Evolutionary conservation across 2,113 vertebrate species (phyloP).

Genomic region (Pterocles orientalis): DNA sequence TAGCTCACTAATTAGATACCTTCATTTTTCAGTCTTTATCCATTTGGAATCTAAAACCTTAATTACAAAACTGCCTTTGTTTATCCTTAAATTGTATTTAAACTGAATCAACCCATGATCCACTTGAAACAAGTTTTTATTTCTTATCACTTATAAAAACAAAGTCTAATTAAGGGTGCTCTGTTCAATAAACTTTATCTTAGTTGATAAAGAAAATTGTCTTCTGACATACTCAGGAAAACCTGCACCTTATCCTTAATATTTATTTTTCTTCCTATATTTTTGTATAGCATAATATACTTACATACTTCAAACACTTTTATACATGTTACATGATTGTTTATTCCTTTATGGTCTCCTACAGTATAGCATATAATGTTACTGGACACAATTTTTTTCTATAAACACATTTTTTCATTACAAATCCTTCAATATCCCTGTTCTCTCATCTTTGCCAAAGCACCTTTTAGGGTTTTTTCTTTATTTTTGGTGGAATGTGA

Average conservation of each 20-base stretch:
- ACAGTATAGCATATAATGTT: neutral
- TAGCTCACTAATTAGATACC: slow-evolving; percentile 1
- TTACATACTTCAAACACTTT: neutral
- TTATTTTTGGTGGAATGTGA: neutral
- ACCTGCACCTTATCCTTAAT: neutral
- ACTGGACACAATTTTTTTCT: neutral
- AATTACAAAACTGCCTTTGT: slow-evolving; percentile 24
- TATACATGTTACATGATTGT: neutral
- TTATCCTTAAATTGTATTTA: slow-evolving; percentile 18
- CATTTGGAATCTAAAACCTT: slow-evolving; percentile 30
- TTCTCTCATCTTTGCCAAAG: neutral
- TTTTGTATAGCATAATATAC: neutral
- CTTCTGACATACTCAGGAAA: neutral
- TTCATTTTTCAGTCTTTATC: slow-evolving; percentile 28
- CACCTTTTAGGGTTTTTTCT: neutral
- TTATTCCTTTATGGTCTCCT: neutral
- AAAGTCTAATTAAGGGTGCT: neutral
- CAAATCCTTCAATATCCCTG: neutral
- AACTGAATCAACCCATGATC: neutral
- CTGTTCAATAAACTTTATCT: neutral
- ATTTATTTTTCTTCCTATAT: neutral
- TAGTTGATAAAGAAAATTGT: neutral
- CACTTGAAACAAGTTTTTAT: slow-evolving; percentile 4
- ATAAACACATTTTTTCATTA: neutral
- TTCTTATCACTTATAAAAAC: slow-evolving; percentile 37